Base-by-base conservation (phyloP, 2,888 invertebrate genomes). In the Gisinianus flammeolus region DNA sequence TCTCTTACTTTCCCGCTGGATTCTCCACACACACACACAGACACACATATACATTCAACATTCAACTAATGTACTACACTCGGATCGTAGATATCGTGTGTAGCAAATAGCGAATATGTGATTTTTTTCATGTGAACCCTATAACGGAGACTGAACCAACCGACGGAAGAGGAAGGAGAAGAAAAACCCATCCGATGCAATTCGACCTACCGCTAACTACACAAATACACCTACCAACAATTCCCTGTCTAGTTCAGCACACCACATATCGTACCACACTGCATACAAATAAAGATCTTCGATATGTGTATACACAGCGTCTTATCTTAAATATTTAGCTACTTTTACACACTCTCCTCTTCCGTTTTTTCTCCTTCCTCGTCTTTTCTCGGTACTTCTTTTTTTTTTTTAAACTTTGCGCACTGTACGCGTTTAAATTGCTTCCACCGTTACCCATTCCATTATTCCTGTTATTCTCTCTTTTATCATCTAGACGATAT, bases 171-270 rank as follows among this genome's bases (percentile, higher is more conserved):
- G 30, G 26, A 66, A 30, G 16, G 22, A 16, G n/a, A 16, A 30
- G n/a, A n/a, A n/a, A n/a, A n/a, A 54, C 8, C 54, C 54, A 54
- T 54, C 16, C 54, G 54, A 70, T 52, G 24, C 56, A 56, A 26
- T 71, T 52, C 71, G 71, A 71, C 71, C 71, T 30, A 71, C 71
- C 71, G 56, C 71, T 56, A 71, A 56, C 71, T 56, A 56, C 52
- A 71, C 28, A 71, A 71, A 71, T 71, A 71, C 56, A 54, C 71
- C 35, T 64, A 64, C 26, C 68, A 30, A 56, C 19, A 56, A 19
- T 58, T 71, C 52, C 19, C 62, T 62, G n/a, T 66, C 66, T 16
- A n/a, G 28, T n/a, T 66, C 66, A 24, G n/a, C n/a, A n/a, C n/a
- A n/a, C n/a, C n/a, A n/a, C n/a, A n/a, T n/a, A n/a, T n/a, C n/a